Conservation (phyloP, 2,888 invertebrate genomes). For the Cybosia mesomella region DNA sequence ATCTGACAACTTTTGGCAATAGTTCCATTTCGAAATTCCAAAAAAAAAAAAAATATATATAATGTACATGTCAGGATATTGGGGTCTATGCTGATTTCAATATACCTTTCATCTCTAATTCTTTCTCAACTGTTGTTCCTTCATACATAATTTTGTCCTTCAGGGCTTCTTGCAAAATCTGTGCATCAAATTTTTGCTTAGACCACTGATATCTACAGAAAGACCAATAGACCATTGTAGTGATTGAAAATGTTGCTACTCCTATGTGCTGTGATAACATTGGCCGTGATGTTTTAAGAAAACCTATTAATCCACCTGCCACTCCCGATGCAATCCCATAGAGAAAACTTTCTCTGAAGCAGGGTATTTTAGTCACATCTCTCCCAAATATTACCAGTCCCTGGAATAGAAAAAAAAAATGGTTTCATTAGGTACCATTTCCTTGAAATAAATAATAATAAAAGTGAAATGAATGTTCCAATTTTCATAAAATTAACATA, state of each 20-base stretch:
- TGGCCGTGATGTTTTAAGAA: slow-evolving; percentile 91
- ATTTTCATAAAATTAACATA: too few species aligned
- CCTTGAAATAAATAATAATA: background rate
- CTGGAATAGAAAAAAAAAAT: slow-evolving; percentile 68
- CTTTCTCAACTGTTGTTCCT: slow-evolving; percentile 87
- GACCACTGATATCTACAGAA: slow-evolving; percentile 91
- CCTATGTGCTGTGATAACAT: slow-evolving; percentile 89
- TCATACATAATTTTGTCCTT: slow-evolving; percentile 88
- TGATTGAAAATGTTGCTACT: slow-evolving; percentile 88
- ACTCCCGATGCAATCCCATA: slow-evolving; percentile 91
- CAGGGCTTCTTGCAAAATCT: slow-evolving; percentile 88
- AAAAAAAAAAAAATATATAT: background rate
- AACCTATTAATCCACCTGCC: slow-evolving; percentile 89
- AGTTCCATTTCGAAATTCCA: too few species aligned
- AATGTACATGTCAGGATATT: background rate
- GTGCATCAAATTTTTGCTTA: slow-evolving; percentile 88
- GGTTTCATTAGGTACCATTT: background rate
- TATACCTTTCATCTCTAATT: slow-evolving; percentile 77
- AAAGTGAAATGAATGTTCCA: background rate
- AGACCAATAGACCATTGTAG: slow-evolving; percentile 90
- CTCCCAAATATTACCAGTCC: slow-evolving; percentile 89
- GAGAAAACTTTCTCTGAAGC: slow-evolving; percentile 92
- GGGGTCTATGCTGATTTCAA: slow-evolving; percentile 69
- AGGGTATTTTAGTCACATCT: slow-evolving; percentile 92
- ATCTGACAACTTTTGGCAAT: too few species aligned